These are phyloP conservation scores for Bombus terrestris DNA, from an alignment of 1,140 invertebrate species.

Conservation along the genomic window DNA sequence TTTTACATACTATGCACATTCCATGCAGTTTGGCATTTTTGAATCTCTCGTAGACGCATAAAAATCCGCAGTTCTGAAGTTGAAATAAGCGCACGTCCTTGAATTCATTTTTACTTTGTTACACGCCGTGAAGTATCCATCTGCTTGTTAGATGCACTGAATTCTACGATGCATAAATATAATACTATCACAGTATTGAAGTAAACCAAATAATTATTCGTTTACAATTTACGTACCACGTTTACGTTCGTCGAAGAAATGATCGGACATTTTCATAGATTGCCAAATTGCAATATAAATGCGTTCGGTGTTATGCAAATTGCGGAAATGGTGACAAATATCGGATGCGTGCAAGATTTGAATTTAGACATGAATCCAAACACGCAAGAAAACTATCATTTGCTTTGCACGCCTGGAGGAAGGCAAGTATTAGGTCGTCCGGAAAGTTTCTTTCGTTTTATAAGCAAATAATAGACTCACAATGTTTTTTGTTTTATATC, in stretches of 20 bases:
- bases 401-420: slow-evolving; percentile 51
- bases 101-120: not conserved
- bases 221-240: no score
- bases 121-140: slow-evolving; percentile 53
- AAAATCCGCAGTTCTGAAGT: not conserved
- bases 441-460: no score
- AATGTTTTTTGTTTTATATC: no score
- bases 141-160: slow-evolving; percentile 57
- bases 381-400: slow-evolving; percentile 60
- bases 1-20: no score
- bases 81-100: no score
- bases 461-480: no score
- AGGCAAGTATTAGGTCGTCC: slow-evolving; percentile 30
- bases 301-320: slow-evolving; percentile 68
- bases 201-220: slow-evolving; percentile 30
- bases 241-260: not conserved
- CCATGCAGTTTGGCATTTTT: no score
- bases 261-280: slow-evolving; percentile 40
- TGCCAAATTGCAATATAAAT: slow-evolving; percentile 70
- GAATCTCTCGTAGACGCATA: no score
- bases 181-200: slow-evolving; percentile 58
- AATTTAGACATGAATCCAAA: slow-evolving; percentile 74
- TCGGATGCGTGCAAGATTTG: slow-evolving; percentile 62
- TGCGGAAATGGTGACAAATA: slow-evolving; percentile 58
- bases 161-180: slow-evolving; percentile 54